These are phyloP conservation scores for Baronia brevicornis DNA, from an alignment of 2,888 invertebrate species.

Conservation along the genomic window DNA sequence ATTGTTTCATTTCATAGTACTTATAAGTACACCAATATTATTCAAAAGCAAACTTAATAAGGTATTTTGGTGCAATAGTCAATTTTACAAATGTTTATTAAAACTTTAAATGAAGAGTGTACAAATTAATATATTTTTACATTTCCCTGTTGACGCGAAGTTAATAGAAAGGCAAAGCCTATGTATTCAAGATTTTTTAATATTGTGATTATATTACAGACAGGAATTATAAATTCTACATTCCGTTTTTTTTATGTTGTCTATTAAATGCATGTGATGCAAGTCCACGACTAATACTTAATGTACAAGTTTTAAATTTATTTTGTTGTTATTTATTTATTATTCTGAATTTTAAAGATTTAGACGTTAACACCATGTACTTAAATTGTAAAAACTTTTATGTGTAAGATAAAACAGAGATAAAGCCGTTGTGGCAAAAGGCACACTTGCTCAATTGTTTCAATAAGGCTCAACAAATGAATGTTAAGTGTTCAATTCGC, in stretches of 20 bases:
- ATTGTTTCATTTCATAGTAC: constrained; percentile 54
- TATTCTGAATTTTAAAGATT: constrained; percentile 42
- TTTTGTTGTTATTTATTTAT: constrained; percentile 36
- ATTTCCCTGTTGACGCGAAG: constrained; percentile 66
- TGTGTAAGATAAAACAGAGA: constrained; percentile 28
- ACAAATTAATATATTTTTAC: constrained; percentile 76
- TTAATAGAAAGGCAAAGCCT: constrained; percentile 67
- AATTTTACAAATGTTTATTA: constrained; percentile 71
- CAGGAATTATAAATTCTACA: constrained; percentile 72
- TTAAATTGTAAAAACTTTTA: constrained; percentile 35
- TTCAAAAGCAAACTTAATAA: constrained; percentile 51
- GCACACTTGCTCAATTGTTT: constrained; percentile 53
- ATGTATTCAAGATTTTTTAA: constrained; percentile 63
- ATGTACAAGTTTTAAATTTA: constrained; percentile 30
- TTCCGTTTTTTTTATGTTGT: constrained; percentile 63
- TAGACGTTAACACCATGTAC: constrained; percentile 25
- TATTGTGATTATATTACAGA: constrained; percentile 65
- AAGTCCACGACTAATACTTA: constrained; percentile 71
- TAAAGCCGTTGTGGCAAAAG: constrained; percentile 22
- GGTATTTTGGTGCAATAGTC: constrained; percentile 73
- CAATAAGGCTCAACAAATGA: constrained; percentile 51
- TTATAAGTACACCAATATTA: constrained; percentile 55
- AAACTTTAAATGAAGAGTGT: constrained; percentile 61
- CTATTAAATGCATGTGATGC: constrained; percentile 66
- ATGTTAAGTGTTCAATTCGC: constrained; percentile 46